phyloP scores from a whole-genome alignment of 1,140 invertebrate genomes.

The Rhopalosiphum maidis region DNA sequence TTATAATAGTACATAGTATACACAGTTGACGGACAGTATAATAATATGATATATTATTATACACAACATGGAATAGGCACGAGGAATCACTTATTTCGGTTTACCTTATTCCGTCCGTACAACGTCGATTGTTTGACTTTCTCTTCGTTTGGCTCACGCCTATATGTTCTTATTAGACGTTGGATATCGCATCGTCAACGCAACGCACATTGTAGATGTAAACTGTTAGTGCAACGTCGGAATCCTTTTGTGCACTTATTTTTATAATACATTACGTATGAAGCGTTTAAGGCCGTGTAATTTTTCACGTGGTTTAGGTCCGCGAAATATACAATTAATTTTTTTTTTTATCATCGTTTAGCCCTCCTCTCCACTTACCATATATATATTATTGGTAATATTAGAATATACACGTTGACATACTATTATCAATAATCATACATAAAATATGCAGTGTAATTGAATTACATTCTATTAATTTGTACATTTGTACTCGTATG shows the following conservation, averaged over 20 bases:
- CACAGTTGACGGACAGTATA: not conserved
- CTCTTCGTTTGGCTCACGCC: slow-evolving; percentile 18
- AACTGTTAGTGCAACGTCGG: not conserved
- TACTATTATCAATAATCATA: not conserved
- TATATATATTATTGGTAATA: not conserved
- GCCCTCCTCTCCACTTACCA: too few relatives aligned
- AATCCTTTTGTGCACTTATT: not conserved
- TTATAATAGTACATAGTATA: not conserved
- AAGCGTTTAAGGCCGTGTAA: not conserved
- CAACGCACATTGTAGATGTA: not conserved
- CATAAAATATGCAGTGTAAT: not conserved
- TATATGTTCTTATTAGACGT: not conserved
- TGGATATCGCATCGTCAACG: not conserved
- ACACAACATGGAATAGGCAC: not conserved
- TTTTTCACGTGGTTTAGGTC: not conserved
- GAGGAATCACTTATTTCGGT: not conserved
- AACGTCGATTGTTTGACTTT: slow-evolving; percentile 37
- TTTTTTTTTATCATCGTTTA: not conserved
- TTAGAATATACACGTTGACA: not conserved
- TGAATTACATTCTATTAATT: not conserved
- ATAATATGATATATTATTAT: not conserved
- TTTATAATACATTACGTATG: not conserved
- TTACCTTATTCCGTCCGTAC: not conserved
- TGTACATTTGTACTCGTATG: not conserved
- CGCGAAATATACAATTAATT: not conserved